Evolutionary conservation across 2,113 vertebrate genomes (phyloP), one percentile per base, ranked within the genome.

Genomic region (Dunckerocampus dactyliophorus): DNA sequence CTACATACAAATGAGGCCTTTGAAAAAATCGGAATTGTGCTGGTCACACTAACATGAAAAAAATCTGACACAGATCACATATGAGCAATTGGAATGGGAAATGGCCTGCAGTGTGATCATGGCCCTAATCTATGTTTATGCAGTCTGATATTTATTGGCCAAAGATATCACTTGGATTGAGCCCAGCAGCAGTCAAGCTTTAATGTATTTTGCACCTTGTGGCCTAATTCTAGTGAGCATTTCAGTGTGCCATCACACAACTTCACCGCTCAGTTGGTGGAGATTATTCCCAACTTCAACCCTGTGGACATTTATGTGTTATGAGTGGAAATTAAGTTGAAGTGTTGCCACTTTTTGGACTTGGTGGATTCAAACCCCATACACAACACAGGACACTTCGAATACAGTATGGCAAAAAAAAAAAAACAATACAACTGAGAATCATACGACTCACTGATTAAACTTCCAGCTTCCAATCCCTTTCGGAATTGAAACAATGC

Each of bases 141-240:
- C 47, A 47, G 16, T 46, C 13, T 49, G 42, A 39, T 45, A 61
- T 69, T 43, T 22, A 55, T 9, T 65, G 62, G 11, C 47, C 52
- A 51, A 19, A 74, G 57, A 72, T 74, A 47, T 75, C 55, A 59
- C 58, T 39, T 17, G 19, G 16, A 47, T 56, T 78, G 31, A 62
- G 45, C 43, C 56, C 62, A 70, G 49, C 20, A 51, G 58, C 68
- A 62, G 43, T 21, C 79, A 72, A 77, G 39, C 52, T 75, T 47
- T 57, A 63, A 69, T 75, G 69, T 78, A 71, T 80, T 80, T 80
- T 64, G 34, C 49, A 59, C 48, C 74, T 69, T 43, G 49, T 61
- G 73, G 84, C 58, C 58, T 74, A 79, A 79, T 74, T 74, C 77
- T 65, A 72, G 57, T 77, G 82, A 80, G 76, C 69, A 80, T 80